Base-by-base conservation (phyloP, 92 coral and sea anemone species). In the Siderastrea siderea region DNA sequence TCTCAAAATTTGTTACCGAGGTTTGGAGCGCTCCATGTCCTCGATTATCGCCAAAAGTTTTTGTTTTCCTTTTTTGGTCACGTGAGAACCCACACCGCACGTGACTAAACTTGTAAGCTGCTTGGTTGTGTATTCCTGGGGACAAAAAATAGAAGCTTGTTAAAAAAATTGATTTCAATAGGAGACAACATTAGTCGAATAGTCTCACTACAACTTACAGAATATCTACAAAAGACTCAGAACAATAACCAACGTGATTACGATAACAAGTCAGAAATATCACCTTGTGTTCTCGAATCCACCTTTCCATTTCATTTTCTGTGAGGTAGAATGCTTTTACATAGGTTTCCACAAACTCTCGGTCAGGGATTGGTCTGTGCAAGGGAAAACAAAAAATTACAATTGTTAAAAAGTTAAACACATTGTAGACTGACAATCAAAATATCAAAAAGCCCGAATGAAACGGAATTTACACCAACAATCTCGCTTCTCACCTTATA, bases 261-360 rank as follows among this genome's bases (percentile, higher is more conserved):
- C 38, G 38, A 26, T 26, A 26, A 26, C 38, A 5, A 10, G 12
- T 1, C 26, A 15, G 9, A 2, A 66, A 15, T 46, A 26, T 75
- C 47, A 94, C 99, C 98, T 97, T 97, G 90, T 97, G 99, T 81
- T 97, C 99, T 61, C 99, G 95, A 66, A 97, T 97, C 99, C 99
- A 97, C 85, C 99, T 90, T 91, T 97, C 99, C 99, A 97, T 97
- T 79, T 97, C 99, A 87, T 92, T 91, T 71, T 97, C 99, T 5
- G 99, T 96, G 61, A 97, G 86, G 77, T 97, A 97, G 82, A 94
- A 97, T 49, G 99, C 99, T 80, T 97, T 97, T 52, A 97, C 91
- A 85, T 97, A 97, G 13, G 99, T 96, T 92, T 97, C 99, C 53
- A 95, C 99, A 64, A 90, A 95, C 71, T 97, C 99, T 58, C 98